Percentiles rank a stretch among this genome's conserved stretches.
Conservation (phyloP, 2,888 invertebrate species). For the Chymomyza amoena region DNA sequence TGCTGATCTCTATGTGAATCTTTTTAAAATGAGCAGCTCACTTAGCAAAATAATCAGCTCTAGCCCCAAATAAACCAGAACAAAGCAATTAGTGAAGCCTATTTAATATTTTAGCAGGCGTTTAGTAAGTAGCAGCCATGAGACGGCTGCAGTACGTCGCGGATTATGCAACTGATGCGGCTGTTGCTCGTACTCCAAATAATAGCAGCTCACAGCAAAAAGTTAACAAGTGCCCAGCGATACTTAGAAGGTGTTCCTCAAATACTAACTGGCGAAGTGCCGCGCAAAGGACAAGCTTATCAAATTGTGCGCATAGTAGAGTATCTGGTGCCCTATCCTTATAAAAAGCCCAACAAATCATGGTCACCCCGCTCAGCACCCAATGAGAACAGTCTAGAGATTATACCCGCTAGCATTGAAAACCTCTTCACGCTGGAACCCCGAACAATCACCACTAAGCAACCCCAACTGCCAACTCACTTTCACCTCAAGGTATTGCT, state of each 20-base stretch:
- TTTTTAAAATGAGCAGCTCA: background rate
- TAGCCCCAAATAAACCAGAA: background rate
- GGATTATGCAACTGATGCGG: slow-evolving; percentile 1
- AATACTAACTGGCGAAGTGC: background rate
- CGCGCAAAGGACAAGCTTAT: slow-evolving; percentile 20
- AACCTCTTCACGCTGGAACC: background rate
- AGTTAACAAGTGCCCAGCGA: background rate
- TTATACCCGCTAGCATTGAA: slow-evolving; percentile 16
- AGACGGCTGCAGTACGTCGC: background rate
- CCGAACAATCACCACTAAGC: background rate
- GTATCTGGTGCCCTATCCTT: slow-evolving; percentile 34
- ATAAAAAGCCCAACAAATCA: background rate
- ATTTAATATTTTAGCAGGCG: background rate
- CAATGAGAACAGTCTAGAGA: slow-evolving; percentile 18
- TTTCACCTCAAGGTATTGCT: slow-evolving; percentile 29
- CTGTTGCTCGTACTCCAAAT: slow-evolving; percentile 3
- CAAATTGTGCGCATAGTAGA: slow-evolving; percentile 40
- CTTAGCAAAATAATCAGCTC: background rate
- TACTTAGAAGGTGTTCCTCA: background rate
- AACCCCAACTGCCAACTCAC: background rate
- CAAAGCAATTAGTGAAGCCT: background rate
- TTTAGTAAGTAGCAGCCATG: background rate
- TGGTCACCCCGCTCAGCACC: background rate
- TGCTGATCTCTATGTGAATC: slow-evolving; percentile 23
- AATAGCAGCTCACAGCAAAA: background rate